These are phyloP conservation scores for Chirona hameri DNA, from an alignment of 2,888 invertebrate species.

Conservation along the genomic window DNA sequence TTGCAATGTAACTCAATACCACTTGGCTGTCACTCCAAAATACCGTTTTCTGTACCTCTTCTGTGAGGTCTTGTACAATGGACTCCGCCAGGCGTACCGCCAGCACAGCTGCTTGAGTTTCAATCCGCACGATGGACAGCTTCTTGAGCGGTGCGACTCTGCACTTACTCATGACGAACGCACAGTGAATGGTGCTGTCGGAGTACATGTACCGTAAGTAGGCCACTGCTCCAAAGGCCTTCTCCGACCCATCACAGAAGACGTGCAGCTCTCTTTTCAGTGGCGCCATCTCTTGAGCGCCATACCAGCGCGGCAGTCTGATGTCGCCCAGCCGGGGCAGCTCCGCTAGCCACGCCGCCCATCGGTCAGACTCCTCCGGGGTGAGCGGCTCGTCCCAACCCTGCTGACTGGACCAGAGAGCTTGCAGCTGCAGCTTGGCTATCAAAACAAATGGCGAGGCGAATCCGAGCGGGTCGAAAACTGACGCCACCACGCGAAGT, in stretches of 20 bases:
- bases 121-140: background rate
- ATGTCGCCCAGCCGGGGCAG: background rate
- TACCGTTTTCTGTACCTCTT: background rate
- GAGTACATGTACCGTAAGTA: background rate
- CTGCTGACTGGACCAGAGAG: background rate
- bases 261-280: background rate
- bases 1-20: background rate
- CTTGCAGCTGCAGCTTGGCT: background rate
- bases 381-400: background rate
- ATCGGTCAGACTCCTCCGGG: background rate
- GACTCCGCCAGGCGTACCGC: background rate
- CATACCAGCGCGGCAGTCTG: background rate
- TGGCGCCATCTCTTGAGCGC: background rate
- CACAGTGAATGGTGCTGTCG: background rate
- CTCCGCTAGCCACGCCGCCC: background rate
- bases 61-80: background rate
- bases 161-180: background rate
- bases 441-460: background rate
- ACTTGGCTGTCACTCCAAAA: constrained; percentile 26
- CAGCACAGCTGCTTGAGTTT: background rate
- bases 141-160: background rate
- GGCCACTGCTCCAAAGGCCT: background rate
- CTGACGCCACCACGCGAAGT: background rate
- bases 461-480: background rate
- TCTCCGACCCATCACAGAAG: background rate